A percentile compares a stretch with the other conserved stretches of the same genome.
Conservation (phyloP, 92 coral and sea anemone genomes). For the Hydrozoanthus gracilis region DNA sequence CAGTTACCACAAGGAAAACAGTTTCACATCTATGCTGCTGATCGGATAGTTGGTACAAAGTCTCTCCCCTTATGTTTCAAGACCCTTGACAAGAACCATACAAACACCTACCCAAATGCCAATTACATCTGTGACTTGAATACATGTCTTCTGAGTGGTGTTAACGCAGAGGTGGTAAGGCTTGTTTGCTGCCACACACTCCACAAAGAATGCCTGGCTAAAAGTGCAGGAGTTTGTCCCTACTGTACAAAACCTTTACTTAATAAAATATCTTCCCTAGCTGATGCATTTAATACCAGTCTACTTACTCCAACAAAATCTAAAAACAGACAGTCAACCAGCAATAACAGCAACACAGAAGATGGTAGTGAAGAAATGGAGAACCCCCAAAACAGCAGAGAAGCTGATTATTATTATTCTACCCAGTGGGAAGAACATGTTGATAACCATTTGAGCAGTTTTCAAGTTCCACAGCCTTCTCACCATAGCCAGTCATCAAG, state of each 20-base stretch:
- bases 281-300: background rate
- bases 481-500: background rate
- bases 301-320: background rate
- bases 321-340: background rate
- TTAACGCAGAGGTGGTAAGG: background rate
- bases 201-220: background rate
- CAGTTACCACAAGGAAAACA: background rate
- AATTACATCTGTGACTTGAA: conserved; percentile 12
- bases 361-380: conserved; percentile 3
- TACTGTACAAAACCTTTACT: background rate
- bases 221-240: background rate
- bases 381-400: background rate
- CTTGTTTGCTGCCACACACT: background rate
- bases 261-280: background rate
- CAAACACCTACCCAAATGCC: background rate
- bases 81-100: background rate
- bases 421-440: background rate
- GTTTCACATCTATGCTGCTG: background rate
- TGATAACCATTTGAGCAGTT: background rate
- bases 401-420: background rate
- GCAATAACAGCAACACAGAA: background rate
- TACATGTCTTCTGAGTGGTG: background rate
- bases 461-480: conserved; percentile 8
- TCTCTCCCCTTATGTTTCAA: background rate
- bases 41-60: background rate